phyloP scores from a whole-genome alignment of 1,140 invertebrate genomes.

The Aphaenogaster rudis region DNA sequence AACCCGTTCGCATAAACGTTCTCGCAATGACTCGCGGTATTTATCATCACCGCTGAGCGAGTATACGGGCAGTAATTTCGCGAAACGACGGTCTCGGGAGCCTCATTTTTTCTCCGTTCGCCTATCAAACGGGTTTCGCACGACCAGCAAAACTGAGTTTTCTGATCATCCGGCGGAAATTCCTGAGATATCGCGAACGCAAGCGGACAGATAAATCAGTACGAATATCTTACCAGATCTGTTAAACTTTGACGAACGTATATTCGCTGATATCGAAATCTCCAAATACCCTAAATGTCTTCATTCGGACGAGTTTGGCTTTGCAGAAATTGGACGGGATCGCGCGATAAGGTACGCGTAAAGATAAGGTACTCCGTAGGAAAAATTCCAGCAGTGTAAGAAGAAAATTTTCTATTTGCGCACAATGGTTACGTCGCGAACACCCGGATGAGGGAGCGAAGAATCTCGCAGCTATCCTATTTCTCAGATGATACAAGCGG shows the following conservation, averaged over 20 bases:
- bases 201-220: slow-evolving; percentile 47
- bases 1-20: slow-evolving; percentile 32
- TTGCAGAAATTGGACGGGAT: not conserved
- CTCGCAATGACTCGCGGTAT: slow-evolving; percentile 26
- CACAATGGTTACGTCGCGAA: slow-evolving; percentile 7
- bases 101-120: slow-evolving; percentile 28
- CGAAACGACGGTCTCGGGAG: slow-evolving; percentile 33
- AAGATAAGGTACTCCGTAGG: not conserved
- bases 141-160: slow-evolving; percentile 48
- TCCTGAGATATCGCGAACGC: slow-evolving; percentile 31
- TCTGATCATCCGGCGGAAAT: slow-evolving; percentile 38
- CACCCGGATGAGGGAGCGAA: not conserved
- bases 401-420: slow-evolving; percentile 33
- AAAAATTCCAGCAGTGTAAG: not conserved
- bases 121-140: slow-evolving; percentile 44
- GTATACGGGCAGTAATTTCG: slow-evolving; percentile 47
- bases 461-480: slow-evolving; percentile 43
- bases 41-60: slow-evolving; percentile 35
- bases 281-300: not conserved
- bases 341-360: not conserved
- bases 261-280: not conserved
- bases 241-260: slow-evolving; percentile 18
- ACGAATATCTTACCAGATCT: slow-evolving; percentile 1
- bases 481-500: slow-evolving; percentile 48
- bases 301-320: not conserved